phyloP scores from a whole-genome alignment of 2,113 vertebrate species.

The Sitta europaea region DNA sequence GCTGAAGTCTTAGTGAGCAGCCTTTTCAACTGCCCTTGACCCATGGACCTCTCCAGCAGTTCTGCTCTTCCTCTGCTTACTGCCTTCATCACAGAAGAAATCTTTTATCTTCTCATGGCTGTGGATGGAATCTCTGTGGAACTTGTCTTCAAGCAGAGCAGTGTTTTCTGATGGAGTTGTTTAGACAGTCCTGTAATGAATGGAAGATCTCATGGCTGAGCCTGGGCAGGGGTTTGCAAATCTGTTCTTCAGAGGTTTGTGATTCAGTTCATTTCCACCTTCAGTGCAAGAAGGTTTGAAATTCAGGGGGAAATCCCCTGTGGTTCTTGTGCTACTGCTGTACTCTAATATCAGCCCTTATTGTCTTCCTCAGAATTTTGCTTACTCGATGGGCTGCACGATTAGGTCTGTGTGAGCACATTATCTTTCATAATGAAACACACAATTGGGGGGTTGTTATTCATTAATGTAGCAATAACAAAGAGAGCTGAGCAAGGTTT shows the following conservation, averaged over 20 bases:
- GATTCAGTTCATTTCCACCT: background rate
- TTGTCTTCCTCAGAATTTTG: constrained; percentile 24
- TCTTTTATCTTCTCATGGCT: background rate
- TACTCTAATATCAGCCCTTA: background rate
- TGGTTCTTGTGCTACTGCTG: background rate
- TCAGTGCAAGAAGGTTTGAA: background rate
- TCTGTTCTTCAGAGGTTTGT: background rate
- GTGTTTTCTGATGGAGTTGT: background rate
- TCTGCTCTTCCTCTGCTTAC: background rate
- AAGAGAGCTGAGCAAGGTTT: background rate
- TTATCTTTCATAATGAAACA: background rate
- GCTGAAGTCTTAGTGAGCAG: background rate
- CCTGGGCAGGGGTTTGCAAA: background rate
- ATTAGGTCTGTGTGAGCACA: background rate
- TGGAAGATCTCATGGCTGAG: background rate
- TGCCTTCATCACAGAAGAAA: background rate
- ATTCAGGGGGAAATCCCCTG: background rate
- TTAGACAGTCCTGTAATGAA: background rate
- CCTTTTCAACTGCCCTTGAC: background rate
- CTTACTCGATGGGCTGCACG: background rate
- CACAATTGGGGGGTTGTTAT: background rate
- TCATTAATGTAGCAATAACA: background rate
- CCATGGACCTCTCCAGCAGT: background rate
- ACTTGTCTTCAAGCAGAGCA: background rate
- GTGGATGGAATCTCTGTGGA: background rate